Base-by-base conservation (phyloP, 2,113 vertebrate genomes). In the Nansenia antarctica region DNA sequence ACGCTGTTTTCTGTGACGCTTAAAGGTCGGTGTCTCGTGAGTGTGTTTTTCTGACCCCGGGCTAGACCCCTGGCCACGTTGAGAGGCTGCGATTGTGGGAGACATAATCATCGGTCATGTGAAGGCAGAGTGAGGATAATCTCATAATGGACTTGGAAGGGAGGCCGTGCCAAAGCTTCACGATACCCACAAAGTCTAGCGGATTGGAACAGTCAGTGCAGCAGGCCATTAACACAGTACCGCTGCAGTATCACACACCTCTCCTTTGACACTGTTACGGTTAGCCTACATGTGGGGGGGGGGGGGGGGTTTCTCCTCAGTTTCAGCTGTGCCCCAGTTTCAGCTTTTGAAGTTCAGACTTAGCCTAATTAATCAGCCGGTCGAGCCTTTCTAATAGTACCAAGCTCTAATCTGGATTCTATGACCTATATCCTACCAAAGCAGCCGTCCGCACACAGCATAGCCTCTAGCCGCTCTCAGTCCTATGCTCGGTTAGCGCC, bases 351-450 rank as follows among this genome's bases (percentile, higher is more conserved):
- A 68, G 67, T 20, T 4, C 45, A 49, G 45, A n/a, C 15, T 20
- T 15, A 3, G 45, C 4, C 34, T 6, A 55, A 71, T 82, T 9
- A 60, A 14, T 52, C 45, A 31, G 60, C 20, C 9, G n/a, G 31
- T 3, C 35, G 8, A 35, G n/a, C n/a, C 24, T 63, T n/a, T n/a
- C n/a, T n/a, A n/a, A n/a, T n/a, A n/a, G n/a, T n/a, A n/a, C n/a
- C n/a, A n/a, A n/a, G n/a, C n/a, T 20, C 30, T 27, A 62, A 34
- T 30, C 64, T 69, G 55, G 58, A 57, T 62, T 37, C 22, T 61
- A 37, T 75, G 47, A 60, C 72, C 54, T 71, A 72, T 59, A 74
- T 74, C 52, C n/a, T n/a, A n/a, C 14, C 24, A 20, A 73, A 47
- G 26, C 34, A 6, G 29, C 35, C 42, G 18, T 35, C 20, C 31